phyloP scores from a whole-genome alignment of 2,113 vertebrate genomes.

The Leptosomus discolor region DNA sequence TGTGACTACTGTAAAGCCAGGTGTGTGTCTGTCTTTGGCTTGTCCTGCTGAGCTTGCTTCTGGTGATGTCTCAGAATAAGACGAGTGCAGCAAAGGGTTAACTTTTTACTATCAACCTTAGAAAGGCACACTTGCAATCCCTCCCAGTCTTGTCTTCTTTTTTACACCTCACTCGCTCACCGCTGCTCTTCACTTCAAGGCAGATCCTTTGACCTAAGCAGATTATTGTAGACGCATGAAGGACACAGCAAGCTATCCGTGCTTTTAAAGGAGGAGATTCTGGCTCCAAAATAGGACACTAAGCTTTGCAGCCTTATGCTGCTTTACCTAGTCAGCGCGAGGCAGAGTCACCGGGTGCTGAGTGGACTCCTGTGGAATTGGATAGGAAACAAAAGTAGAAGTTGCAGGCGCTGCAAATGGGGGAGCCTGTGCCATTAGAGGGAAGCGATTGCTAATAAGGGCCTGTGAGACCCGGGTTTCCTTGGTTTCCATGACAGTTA shows the following conservation, averaged over 20 bases:
- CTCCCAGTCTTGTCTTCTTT: background rate
- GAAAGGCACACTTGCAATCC: slow-evolving; percentile 5
- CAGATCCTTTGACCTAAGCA: slow-evolving; percentile 78
- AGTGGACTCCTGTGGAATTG: slow-evolving; percentile 37
- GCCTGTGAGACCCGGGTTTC: slow-evolving; percentile 70
- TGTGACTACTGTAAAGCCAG: background rate
- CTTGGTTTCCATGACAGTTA: slow-evolving; percentile 81
- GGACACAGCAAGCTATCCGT: slow-evolving; percentile 54
- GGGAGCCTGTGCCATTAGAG: slow-evolving; percentile 64
- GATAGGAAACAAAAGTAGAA: slow-evolving; percentile 61
- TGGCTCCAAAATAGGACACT: slow-evolving; percentile 78
- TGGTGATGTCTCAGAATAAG: background rate
- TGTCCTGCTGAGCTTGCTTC: background rate
- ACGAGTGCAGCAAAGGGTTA: background rate
- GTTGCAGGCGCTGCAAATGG: slow-evolving; percentile 59
- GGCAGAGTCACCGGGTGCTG: slow-evolving; percentile 47
- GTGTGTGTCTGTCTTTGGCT: background rate
- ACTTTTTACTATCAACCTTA: background rate
- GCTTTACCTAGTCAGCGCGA: slow-evolving; percentile 70
- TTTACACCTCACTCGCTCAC: slow-evolving; percentile 18
- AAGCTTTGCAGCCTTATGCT: slow-evolving; percentile 75
- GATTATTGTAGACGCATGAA: slow-evolving; percentile 74
- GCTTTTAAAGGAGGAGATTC: slow-evolving; percentile 76
- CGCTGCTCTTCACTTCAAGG: slow-evolving; percentile 38
- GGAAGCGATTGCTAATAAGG: slow-evolving; percentile 68